Evolutionary conservation across 1,140 invertebrate genomes (phyloP).

Genomic region (Epicauta chinensis): DNA sequence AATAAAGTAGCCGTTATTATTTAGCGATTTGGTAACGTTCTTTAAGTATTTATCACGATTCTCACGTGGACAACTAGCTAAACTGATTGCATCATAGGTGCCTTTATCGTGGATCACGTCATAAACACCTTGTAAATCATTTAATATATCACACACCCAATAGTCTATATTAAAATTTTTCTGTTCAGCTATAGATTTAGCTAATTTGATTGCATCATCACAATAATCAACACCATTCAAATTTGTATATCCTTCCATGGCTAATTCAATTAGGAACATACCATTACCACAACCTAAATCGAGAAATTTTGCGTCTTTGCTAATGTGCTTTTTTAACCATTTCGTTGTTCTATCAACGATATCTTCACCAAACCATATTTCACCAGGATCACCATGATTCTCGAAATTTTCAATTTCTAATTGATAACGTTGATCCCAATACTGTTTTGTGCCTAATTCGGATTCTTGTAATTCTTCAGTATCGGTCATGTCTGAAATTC

Average conservation of each 20-base stretch:
- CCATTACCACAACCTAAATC: constrained; percentile 89
- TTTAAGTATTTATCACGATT: constrained; percentile 63
- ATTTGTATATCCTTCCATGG: constrained; percentile 64
- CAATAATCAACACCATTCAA: constrained; percentile 83
- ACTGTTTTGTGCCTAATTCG: constrained; percentile 72
- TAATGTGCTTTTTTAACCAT: constrained; percentile 51
- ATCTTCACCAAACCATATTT: constrained; percentile 89
- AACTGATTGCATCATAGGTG: constrained; percentile 87
- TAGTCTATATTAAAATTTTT: constrained; percentile 52
- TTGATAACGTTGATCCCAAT: constrained; percentile 79
- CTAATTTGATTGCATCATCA: constrained; percentile 66
- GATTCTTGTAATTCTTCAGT: constrained; percentile 60
- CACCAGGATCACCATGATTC: constrained; percentile 79
- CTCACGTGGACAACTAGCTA: constrained; percentile 59
- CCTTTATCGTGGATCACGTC: constrained; percentile 81
- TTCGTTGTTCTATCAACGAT: constrained; percentile 66
- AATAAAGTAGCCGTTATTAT: constrained; percentile 59
- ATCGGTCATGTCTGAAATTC: background rate
- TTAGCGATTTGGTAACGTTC: constrained; percentile 56
- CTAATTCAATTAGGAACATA: constrained; percentile 71
- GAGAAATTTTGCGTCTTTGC: constrained; percentile 49
- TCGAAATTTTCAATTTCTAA: constrained; percentile 77
- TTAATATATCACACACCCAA: constrained; percentile 53
- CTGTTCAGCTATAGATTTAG: constrained; percentile 56
- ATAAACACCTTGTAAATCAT: constrained; percentile 45